phyloP scores from a whole-genome alignment of 2,113 vertebrate species.

The Lamprologus sp. region DNA sequence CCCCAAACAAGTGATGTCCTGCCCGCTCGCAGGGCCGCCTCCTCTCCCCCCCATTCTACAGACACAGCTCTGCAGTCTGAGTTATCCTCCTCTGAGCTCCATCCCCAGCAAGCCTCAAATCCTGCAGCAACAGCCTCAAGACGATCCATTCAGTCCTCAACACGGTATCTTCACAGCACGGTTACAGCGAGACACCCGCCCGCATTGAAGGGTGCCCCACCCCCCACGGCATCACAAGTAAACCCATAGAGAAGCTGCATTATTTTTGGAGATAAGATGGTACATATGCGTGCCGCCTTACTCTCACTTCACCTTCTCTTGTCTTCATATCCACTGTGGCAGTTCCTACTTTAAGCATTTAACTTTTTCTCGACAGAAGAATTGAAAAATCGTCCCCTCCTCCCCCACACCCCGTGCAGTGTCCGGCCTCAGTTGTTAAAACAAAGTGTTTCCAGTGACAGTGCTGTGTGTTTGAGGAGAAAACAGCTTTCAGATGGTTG shows the following conservation, averaged over 20 bases:
- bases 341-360: conserved; percentile 28
- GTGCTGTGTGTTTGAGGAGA: conserved; percentile 13
- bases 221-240: background rate
- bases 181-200: background rate
- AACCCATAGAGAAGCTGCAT: background rate
- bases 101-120: conserved; percentile 17
- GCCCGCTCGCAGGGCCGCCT: background rate
- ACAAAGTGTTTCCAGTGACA: background rate
- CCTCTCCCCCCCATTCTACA: background rate
- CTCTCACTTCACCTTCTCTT: background rate
- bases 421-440: conserved; percentile 7
- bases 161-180: background rate
- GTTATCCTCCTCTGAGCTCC: background rate
- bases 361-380: background rate
- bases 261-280: background rate
- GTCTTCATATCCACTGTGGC: background rate
- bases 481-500: background rate
- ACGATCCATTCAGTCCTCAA: background rate
- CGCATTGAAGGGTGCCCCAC: background rate
- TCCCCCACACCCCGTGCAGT: background rate
- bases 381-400: background rate
- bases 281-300: background rate
- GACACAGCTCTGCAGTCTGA: conserved; percentile 17
- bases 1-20: conserved; percentile 76
- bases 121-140: background rate